Evolutionary conservation across 2,888 invertebrate genomes (phyloP).

Genomic region (Ophioninae sp.): DNA sequence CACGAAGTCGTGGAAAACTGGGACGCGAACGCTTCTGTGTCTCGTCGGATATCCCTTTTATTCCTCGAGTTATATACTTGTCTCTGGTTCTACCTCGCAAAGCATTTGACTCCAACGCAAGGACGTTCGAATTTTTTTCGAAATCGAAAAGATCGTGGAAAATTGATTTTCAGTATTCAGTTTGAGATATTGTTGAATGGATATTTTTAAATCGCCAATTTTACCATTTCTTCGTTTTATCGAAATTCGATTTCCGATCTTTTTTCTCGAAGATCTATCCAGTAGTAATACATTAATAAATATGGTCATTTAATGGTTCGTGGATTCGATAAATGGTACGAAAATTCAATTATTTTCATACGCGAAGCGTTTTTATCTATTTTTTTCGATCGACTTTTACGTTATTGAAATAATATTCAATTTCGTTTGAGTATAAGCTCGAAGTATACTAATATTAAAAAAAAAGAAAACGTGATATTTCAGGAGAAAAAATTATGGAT

Average conservation of each 20-base stretch:
- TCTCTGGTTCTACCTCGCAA: background rate
- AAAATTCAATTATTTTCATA: background rate
- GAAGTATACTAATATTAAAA: no score
- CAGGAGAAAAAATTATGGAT: no score
- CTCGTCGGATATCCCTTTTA: conserved; percentile 19
- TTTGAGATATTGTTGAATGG: background rate
- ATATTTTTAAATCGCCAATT: background rate
- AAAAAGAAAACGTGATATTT: no score
- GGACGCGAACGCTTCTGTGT: conserved; percentile 11
- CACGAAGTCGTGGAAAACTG: background rate
- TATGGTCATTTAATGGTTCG: background rate
- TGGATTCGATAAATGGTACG: background rate
- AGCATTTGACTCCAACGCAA: background rate
- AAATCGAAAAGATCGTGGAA: background rate
- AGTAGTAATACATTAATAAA: background rate
- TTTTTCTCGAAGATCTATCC: no score
- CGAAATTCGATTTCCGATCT: no score
- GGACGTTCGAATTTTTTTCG: background rate
- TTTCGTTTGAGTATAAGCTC: no score
- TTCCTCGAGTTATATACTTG: background rate
- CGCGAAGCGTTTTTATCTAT: no score
- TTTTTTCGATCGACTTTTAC: no score
- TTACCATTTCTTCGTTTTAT: no score
- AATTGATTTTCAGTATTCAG: background rate
- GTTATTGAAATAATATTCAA: no score